Percentiles rank a stretch among this genome's conserved stretches.
Conservation (phyloP, 2,113 vertebrate species). For the Pelecanus crispus region DNA sequence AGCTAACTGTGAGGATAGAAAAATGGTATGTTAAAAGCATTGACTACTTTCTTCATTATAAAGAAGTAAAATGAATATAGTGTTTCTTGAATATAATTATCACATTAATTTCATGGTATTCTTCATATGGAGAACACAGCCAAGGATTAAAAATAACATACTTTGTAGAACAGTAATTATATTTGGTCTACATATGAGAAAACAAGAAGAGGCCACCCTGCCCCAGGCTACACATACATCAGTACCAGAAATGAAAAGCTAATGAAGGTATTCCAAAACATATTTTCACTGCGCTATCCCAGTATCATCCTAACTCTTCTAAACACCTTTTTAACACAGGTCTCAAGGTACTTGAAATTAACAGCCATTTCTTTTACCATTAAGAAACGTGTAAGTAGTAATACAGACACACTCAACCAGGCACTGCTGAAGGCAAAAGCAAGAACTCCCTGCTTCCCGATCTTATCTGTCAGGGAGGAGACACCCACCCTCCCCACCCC, state of each 20-base stretch:
- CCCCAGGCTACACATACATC: background rate
- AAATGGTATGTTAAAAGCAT: background rate
- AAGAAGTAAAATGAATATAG: background rate
- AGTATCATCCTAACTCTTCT: background rate
- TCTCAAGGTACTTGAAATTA: background rate
- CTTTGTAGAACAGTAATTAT: background rate
- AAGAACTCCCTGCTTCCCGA: background rate
- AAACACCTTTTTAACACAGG: background rate
- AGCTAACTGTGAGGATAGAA: conserved; percentile 61
- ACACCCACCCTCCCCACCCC: background rate
- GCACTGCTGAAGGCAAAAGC: background rate
- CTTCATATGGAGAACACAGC: background rate
- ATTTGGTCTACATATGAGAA: background rate
- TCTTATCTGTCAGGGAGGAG: background rate
- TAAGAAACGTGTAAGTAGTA: background rate
- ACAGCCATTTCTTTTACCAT: background rate
- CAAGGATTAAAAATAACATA: background rate
- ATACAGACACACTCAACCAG: background rate
- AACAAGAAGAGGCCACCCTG: background rate
- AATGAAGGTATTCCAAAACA: background rate
- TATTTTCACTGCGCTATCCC: background rate
- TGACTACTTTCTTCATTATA: background rate
- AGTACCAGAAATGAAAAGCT: background rate
- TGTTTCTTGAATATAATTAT: background rate
- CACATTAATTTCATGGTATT: background rate